Conservation (phyloP, 2,888 invertebrate genomes). For the Ormyrus nitidulus region DNA sequence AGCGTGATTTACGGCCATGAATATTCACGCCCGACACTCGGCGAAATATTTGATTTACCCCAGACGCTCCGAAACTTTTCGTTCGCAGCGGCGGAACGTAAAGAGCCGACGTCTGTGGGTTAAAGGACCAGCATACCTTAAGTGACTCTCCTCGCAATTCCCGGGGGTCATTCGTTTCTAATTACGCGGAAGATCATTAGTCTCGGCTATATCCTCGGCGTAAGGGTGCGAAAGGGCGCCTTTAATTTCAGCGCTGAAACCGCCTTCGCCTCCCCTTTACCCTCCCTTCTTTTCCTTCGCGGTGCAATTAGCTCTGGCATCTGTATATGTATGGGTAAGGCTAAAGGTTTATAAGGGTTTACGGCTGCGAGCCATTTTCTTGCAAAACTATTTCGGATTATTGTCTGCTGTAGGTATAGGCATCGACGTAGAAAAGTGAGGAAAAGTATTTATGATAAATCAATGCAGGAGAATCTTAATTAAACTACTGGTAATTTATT, state of each 20-base stretch:
- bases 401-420: no score
- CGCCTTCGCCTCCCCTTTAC: constrained; percentile 3
- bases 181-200: constrained; percentile 51
- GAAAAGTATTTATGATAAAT: no score
- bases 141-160: constrained; percentile 12
- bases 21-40: constrained; percentile 5
- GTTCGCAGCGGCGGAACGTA: neutral
- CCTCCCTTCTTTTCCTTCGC: no score
- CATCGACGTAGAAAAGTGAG: no score
- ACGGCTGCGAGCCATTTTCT: no score
- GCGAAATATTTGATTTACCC: constrained; percentile 16
- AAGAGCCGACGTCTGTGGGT: no score
- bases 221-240: neutral
- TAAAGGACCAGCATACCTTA: neutral
- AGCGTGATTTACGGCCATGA: neutral
- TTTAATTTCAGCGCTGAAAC: constrained; percentile 37
- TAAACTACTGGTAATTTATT: no score
- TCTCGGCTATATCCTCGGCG: constrained; percentile 45
- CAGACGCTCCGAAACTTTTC: neutral
- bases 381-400: no score
- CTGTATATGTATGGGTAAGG: neutral
- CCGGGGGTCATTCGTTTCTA: constrained; percentile 43
- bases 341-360: no score
- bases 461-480: no score
- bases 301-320: constrained; percentile 11